Percentiles rank a stretch among this genome's conserved stretches.
Evolutionary conservation across 23 tunicate genomes (phyloP).

Genomic region (Styela clava): DNA sequence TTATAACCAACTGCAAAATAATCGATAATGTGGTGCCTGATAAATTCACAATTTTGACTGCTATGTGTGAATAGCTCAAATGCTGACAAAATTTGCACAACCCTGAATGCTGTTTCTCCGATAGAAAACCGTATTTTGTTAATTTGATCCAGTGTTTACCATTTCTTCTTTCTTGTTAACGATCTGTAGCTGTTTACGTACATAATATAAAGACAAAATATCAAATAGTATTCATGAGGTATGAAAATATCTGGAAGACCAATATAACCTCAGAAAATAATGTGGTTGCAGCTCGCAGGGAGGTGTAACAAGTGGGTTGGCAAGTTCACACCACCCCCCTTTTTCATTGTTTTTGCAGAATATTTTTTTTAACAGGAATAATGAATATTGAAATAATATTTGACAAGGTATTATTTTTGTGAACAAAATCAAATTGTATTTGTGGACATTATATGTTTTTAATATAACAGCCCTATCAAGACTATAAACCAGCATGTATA

Average conservation of each 20-base stretch:
- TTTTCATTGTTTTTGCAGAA: too few relatives aligned
- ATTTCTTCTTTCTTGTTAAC: conserved; percentile 31
- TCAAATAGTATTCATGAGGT: background rate
- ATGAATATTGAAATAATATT: too few relatives aligned
- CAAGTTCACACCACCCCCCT: too few relatives aligned
- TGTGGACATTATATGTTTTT: too few relatives aligned
- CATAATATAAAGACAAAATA: background rate
- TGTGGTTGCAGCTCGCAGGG: background rate
- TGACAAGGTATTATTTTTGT: too few relatives aligned
- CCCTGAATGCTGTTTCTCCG: background rate
- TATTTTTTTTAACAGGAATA: too few relatives aligned
- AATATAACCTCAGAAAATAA: background rate
- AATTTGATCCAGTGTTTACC: background rate
- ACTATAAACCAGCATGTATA: too few relatives aligned
- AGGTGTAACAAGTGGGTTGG: too few relatives aligned
- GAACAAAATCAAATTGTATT: too few relatives aligned
- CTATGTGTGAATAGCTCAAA: background rate
- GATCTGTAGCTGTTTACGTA: conserved; percentile 10
- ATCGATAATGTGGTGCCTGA: background rate
- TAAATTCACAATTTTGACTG: background rate
- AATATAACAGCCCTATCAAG: too few relatives aligned
- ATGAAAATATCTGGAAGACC: background rate
- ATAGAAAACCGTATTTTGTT: background rate
- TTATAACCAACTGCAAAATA: background rate
- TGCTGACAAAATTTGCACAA: too few relatives aligned